Percentiles rank a stretch among this genome's conserved stretches.
Evolutionary conservation across 1,140 invertebrate genomes (phyloP).

Genomic region (Metaphire vulgaris): DNA sequence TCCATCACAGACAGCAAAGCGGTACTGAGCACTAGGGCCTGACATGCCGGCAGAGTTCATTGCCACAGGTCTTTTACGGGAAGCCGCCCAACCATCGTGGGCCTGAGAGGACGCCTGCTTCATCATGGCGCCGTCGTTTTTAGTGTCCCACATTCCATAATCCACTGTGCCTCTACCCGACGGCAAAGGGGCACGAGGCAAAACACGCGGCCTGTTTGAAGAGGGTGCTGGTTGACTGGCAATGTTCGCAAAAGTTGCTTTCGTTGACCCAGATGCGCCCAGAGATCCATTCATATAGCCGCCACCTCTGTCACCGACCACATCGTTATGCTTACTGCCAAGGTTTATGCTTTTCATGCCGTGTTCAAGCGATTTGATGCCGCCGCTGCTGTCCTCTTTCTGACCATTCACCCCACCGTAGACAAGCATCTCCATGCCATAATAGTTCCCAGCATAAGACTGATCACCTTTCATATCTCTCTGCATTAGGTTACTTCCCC

Average conservation of each 20-base stretch:
- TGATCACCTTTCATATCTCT: not conserved
- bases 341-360: not conserved
- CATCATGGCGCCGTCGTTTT: not conserved
- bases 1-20: not conserved
- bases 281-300: not conserved
- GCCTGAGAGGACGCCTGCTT: not conserved
- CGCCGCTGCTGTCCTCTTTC: not conserved
- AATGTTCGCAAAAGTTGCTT: not conserved
- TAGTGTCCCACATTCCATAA: not conserved
- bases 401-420: not conserved
- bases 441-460: not conserved
- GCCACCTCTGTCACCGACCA: not conserved
- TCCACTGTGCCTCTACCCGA: not conserved
- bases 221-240: not conserved
- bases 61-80: not conserved
- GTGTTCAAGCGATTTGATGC: not conserved
- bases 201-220: not conserved
- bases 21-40: not conserved
- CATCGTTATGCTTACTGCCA: not conserved
- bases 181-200: not conserved
- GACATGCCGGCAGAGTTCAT: not conserved
- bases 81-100: not conserved
- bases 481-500: not conserved
- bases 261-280: not conserved
- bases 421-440: not conserved